Evolutionary conservation across 1,140 invertebrate genomes (phyloP).

Genomic region (Acyrthosiphon pisum): DNA sequence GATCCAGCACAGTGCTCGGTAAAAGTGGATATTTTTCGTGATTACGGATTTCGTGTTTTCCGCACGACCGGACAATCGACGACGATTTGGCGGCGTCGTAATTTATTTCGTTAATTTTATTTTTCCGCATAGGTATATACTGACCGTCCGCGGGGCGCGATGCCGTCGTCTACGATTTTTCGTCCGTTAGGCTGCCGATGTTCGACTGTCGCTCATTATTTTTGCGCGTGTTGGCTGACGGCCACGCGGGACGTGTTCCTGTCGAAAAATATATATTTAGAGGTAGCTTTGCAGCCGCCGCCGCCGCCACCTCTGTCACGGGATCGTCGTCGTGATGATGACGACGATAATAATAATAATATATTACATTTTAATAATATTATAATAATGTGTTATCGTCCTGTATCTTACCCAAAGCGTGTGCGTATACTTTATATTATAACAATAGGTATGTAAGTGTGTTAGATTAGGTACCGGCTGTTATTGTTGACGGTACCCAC

Average conservation of each 20-base stretch:
- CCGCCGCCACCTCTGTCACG: background rate
- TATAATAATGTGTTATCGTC: background rate
- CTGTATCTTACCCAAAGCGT: background rate
- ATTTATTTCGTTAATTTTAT: background rate
- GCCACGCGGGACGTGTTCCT: background rate
- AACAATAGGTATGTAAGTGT: no score
- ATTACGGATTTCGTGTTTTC: background rate
- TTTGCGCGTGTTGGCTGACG: background rate
- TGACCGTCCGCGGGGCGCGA: background rate
- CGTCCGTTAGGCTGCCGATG: background rate
- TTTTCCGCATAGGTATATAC: background rate
- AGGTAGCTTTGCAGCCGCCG: background rate
- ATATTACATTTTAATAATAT: background rate
- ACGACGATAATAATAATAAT: background rate
- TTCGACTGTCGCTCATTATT: background rate
- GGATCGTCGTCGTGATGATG: background rate
- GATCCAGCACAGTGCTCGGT: no score
- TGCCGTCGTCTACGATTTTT: background rate
- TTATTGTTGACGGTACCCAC: background rate
- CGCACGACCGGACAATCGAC: background rate
- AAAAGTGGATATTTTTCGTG: background rate
- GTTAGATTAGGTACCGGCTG: no score
- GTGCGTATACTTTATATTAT: background rate
- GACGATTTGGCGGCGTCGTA: background rate
- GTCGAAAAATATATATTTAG: constrained; percentile 6